Base-by-base conservation (phyloP, 2,888 invertebrate species). In the Cerceris ruficornis region DNA sequence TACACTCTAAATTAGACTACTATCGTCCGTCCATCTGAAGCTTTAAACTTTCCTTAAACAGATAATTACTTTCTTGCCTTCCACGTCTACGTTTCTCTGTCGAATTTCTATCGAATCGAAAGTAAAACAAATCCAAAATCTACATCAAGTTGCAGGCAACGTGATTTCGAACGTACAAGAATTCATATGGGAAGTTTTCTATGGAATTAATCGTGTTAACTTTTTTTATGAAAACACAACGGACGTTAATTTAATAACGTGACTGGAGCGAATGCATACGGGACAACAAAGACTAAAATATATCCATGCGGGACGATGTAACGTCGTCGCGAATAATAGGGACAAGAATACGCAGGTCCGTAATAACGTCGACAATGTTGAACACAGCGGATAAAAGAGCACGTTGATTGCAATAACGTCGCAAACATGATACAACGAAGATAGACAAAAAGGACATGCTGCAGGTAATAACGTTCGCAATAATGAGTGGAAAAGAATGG, bases 1-100 rank as follows among this genome's bases (percentile, higher is more conserved):
- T 58, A 43, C 52, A 39, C 50, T 50, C 71, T 81, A 81, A 81
- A 83, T 86, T 86, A 75, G 59, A 68, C 81, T 54, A 57, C 77
- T 86, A 86, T 86, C 84, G 75, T 64, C 17, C 52, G 59, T 57
- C 66, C 65, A 60, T 70, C 64, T 57, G 61, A 71, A 52, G 54
- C 62, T 75, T 62, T 61, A 69, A 60, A 60, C 55, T 77, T 78
- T 64, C 61, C 49, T 57, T 50, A 57, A 62, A 8, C 49, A 42
- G 55, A 61, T 75, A 65, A 69, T 77, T 81, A 65, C n/a, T 58
- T 57, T 7, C 15, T 39, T 6, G 9, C 0, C n/a, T 39, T 9
- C 8, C n/a, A 28, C 9, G 11, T 11, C 1, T n/a, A 5, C 1
- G 11, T 7, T 42, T 28, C 17, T 1, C n/a, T 5, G 11, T 11